A percentile compares a stretch with the other conserved stretches of the same genome.
Conservation (phyloP, 1,140 invertebrate species). For the Philopotamus ludificatus region DNA sequence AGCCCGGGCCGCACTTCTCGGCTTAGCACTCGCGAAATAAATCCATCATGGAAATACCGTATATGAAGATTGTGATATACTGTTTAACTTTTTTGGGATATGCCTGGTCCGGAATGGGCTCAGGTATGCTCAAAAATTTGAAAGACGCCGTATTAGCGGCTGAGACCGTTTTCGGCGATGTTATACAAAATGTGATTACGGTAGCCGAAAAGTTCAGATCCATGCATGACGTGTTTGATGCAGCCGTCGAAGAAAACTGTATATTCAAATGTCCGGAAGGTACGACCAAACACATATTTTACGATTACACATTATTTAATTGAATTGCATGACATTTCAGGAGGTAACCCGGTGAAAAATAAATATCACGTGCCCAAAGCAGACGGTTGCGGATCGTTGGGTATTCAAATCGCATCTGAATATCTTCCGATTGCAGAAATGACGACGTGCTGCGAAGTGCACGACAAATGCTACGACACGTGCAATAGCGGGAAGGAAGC, state of each 20-base stretch:
- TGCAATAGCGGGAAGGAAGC: conserved; percentile 82
- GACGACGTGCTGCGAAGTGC: conserved; percentile 80
- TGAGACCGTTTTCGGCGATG: conserved; percentile 72
- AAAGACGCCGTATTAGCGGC: conserved; percentile 76
- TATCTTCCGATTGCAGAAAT: conserved; percentile 75
- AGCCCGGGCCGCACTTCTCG: background rate
- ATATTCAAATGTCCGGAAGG: conserved; percentile 72
- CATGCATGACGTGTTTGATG: conserved; percentile 79
- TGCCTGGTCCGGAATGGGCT: conserved; percentile 77
- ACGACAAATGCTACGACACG: conserved; percentile 89
- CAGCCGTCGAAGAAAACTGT: conserved; percentile 80
- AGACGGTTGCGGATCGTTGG: conserved; percentile 81
- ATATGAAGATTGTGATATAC: conserved; percentile 74
- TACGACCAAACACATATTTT: conserved; percentile 46
- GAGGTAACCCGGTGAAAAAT: conserved; percentile 65
- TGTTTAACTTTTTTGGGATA: conserved; percentile 73
- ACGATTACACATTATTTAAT: background rate
- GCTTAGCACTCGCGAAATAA: background rate
- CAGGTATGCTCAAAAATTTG: conserved; percentile 68
- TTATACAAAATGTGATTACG: conserved; percentile 73
- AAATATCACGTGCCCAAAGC: conserved; percentile 69
- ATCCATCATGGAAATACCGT: conserved; percentile 65
- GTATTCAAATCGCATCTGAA: conserved; percentile 70
- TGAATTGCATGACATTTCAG: conserved; percentile 55
- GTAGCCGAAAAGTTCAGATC: conserved; percentile 72